A percentile compares a stretch with the other conserved stretches of the same genome.
These are phyloP conservation scores for Philereme transversata DNA, from an alignment of 2,888 invertebrate genomes.

Conservation along the genomic window DNA sequence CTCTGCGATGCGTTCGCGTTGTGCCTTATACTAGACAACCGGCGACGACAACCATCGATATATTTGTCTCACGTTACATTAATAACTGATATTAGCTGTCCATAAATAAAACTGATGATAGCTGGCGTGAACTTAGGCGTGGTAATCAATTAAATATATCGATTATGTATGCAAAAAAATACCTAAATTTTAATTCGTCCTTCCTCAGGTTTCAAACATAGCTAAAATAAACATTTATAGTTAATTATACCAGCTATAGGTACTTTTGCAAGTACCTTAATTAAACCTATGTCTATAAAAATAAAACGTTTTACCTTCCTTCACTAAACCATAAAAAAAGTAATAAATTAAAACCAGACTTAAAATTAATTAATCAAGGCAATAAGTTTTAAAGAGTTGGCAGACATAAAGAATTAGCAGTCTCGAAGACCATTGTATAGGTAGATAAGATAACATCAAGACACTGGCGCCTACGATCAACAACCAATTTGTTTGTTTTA, in stretches of 20 bases:
- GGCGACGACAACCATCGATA: conserved; percentile 55
- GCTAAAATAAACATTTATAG: not conserved
- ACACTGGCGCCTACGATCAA: conserved; percentile 43
- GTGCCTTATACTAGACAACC: conserved; percentile 48
- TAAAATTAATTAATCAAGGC: conserved; percentile 39
- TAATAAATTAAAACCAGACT: conserved; percentile 29
- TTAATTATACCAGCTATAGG: not conserved
- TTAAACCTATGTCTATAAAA: conserved; percentile 14
- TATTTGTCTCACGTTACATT: conserved; percentile 19
- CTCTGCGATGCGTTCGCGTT: conserved; percentile 54
- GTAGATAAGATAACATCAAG: conserved; percentile 46
- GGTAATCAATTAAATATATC: too few species aligned
- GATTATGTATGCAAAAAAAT: too few species aligned
- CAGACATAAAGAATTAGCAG: conserved; percentile 44
- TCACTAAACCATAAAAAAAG: conserved; percentile 23
- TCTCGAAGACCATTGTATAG: conserved; percentile 39
- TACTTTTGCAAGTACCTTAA: not conserved
- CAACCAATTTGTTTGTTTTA: conserved; percentile 37
- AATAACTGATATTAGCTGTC: conserved; percentile 15
- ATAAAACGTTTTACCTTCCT: conserved; percentile 18
- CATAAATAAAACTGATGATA: conserved; percentile 13
- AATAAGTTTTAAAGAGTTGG: conserved; percentile 35
- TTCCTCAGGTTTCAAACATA: not conserved
- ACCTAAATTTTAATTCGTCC: not conserved
- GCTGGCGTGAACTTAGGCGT: conserved; percentile 10